These are phyloP conservation scores for Thaumatotibia leucotreta DNA, from an alignment of 1,140 invertebrate genomes.

Conservation along the genomic window DNA sequence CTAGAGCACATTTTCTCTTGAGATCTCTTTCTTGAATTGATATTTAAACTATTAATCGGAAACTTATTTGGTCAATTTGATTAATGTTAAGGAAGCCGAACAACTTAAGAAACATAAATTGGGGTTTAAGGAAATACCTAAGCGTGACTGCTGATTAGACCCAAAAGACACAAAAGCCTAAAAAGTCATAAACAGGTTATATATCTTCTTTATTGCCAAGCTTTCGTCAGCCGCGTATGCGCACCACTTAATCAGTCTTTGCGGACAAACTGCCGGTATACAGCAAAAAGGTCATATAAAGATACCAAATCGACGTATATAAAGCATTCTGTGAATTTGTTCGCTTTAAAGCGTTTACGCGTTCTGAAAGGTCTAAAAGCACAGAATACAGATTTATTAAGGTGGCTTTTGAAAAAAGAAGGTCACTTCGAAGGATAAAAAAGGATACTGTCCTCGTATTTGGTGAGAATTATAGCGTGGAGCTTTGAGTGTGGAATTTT, in stretches of 20 bases:
- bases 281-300: neutral
- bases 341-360: conserved; percentile 17
- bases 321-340: neutral
- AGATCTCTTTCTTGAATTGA: too few species aligned
- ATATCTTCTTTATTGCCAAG: conserved; percentile 13
- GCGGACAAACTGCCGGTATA: conserved; percentile 34
- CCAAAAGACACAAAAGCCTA: neutral
- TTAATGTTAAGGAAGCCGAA: neutral
- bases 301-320: neutral
- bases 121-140: neutral
- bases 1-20: too few species aligned
- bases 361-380: conserved; percentile 44
- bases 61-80: too few species aligned
- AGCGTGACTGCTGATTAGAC: neutral
- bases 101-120: neutral
- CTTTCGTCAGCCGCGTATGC: conserved; percentile 10
- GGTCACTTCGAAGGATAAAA: conserved; percentile 11
- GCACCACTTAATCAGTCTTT: conserved; percentile 34
- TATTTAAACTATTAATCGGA: too few species aligned
- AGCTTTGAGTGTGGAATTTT: conserved; percentile 23
- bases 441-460: conserved; percentile 30
- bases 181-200: conserved; percentile 5
- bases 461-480: conserved; percentile 33
- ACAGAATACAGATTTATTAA: conserved; percentile 55
- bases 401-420: conserved; percentile 31